A percentile compares a stretch with the other conserved stretches of the same genome.
Evolutionary conservation across 2,113 vertebrate species (phyloP).

Genomic region (Cyanistes caeruleus): DNA sequence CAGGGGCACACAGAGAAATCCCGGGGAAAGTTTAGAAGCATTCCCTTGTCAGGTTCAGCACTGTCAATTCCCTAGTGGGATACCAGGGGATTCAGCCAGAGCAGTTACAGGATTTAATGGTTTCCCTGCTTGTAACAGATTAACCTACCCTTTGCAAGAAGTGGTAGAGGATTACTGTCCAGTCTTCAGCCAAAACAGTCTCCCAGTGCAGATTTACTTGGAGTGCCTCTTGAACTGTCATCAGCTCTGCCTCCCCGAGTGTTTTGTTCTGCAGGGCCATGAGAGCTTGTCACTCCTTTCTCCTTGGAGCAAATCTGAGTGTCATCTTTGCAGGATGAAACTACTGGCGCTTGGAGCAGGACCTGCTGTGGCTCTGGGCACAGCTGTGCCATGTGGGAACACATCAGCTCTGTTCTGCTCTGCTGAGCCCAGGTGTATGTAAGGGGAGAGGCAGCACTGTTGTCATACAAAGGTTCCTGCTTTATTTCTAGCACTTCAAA

Average conservation of each 20-base stretch:
- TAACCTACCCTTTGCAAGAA: background rate
- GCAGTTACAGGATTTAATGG: background rate
- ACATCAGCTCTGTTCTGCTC: rapidly evolving
- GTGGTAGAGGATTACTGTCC: background rate
- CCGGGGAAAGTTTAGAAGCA: background rate
- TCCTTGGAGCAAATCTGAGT: background rate
- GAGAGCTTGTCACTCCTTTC: background rate
- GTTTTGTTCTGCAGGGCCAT: background rate
- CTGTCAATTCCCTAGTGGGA: background rate
- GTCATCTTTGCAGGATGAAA: background rate
- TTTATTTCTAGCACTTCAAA: background rate
- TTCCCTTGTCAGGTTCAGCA: background rate
- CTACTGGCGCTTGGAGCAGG: background rate
- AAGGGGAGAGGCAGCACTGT: background rate
- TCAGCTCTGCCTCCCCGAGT: background rate
- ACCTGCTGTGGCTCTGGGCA: background rate
- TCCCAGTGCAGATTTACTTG: background rate
- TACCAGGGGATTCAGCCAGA: background rate
- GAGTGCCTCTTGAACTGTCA: background rate
- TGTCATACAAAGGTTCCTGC: background rate
- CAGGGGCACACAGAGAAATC: background rate
- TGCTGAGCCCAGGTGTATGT: background rate
- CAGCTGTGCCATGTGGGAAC: rapidly evolving
- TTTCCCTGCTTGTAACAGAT: background rate
- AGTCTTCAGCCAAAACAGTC: background rate